phyloP scores from a whole-genome alignment of 2,888 invertebrate species.

The Mythimna pallens region DNA sequence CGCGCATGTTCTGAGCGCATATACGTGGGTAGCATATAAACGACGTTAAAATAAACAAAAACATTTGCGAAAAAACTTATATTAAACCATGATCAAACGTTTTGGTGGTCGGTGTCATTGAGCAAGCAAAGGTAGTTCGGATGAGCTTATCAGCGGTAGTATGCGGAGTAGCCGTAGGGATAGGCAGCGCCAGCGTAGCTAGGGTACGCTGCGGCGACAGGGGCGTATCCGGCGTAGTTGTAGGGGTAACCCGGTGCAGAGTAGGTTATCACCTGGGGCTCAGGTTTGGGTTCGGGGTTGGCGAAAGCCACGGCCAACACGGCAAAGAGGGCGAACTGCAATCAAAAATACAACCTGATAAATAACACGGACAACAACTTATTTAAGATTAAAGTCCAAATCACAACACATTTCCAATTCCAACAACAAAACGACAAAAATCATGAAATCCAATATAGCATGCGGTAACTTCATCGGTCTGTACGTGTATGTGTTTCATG shows the following conservation, averaged over 20 bases:
- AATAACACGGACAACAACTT: too few relatives aligned
- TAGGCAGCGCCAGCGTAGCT: slow-evolving; percentile 76
- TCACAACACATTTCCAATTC: not conserved
- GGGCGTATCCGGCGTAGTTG: slow-evolving; percentile 73
- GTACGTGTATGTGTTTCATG: too few relatives aligned
- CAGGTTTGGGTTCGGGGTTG: slow-evolving; percentile 87
- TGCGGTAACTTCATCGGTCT: not conserved
- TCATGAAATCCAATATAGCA: not conserved
- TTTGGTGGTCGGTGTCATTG: slow-evolving; percentile 74
- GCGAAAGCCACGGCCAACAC: slow-evolving; percentile 90
- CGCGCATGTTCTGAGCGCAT: slow-evolving; percentile 1
- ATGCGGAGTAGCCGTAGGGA: slow-evolving; percentile 82
- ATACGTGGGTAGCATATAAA: slow-evolving; percentile 38
- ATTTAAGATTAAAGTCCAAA: not conserved
- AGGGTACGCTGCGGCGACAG: slow-evolving; percentile 71
- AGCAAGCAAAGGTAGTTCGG: slow-evolving; percentile 46
- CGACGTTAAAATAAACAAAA: slow-evolving; percentile 67
- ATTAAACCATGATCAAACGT: slow-evolving; percentile 73
- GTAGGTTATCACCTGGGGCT: slow-evolving; percentile 80
- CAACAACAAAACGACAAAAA: not conserved
- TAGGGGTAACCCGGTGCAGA: slow-evolving; percentile 72
- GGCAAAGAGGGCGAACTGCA: slow-evolving; percentile 90
- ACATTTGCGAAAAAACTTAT: slow-evolving; percentile 75
- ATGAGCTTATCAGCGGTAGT: slow-evolving; percentile 67
- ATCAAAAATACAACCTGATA: slow-evolving; percentile 41